A percentile compares a stretch with the other conserved stretches of the same genome.
These are phyloP conservation scores for Prunella strophiata DNA, from an alignment of 2,797 vertebrate species.

Conservation along the genomic window DNA sequence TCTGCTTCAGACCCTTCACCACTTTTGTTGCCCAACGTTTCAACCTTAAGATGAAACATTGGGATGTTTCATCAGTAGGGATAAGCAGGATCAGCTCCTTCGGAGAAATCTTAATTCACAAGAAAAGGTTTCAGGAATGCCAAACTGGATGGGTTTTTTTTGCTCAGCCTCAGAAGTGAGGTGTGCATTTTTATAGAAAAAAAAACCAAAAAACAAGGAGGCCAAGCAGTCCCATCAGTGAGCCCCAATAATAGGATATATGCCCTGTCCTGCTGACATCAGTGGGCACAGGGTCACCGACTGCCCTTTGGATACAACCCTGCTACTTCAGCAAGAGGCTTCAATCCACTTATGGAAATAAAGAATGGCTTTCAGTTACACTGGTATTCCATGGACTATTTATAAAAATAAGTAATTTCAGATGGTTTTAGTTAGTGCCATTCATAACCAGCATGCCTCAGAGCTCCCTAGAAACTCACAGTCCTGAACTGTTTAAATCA, in stretches of 20 bases:
- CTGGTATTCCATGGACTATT: not conserved
- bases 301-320: rapidly evolving
- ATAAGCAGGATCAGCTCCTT: not conserved
- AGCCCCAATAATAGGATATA: not conserved
- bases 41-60: not conserved
- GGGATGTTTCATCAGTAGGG: not conserved
- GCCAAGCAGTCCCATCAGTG: not conserved
- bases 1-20: not conserved
- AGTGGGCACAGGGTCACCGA: rapidly evolving
- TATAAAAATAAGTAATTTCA: not conserved
- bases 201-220: not conserved
- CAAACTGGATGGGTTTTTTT: not conserved
- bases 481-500: not conserved
- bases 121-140: not conserved
- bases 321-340: not conserved
- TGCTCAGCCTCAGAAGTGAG: not conserved
- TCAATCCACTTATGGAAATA: not conserved
- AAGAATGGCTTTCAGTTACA: not conserved
- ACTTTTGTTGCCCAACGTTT: not conserved
- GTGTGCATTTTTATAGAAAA: not conserved
- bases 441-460: not conserved
- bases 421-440: not conserved
- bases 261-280: not conserved
- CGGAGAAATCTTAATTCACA: not conserved
- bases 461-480: not conserved